These are phyloP conservation scores for Arctia plantaginis DNA, from an alignment of 2,888 invertebrate genomes.

Conservation along the genomic window DNA sequence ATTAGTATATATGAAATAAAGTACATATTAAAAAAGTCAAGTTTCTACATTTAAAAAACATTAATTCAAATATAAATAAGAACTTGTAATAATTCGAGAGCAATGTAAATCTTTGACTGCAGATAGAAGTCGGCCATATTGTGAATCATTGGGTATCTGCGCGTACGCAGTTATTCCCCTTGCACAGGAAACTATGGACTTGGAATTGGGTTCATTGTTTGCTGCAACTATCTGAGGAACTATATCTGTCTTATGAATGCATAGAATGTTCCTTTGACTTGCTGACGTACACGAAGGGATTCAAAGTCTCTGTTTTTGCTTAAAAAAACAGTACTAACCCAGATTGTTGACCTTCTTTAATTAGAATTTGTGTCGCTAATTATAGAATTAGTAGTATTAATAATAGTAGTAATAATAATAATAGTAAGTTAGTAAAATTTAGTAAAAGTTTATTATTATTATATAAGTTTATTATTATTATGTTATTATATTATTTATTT, in stretches of 20 bases:
- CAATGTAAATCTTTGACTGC: constrained; percentile 22
- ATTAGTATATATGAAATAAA: not conserved
- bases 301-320: too few relatives aligned
- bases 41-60: not conserved
- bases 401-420: too few relatives aligned
- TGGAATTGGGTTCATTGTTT: constrained; percentile 37
- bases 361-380: not conserved
- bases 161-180: constrained; percentile 52
- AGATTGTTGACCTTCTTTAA: not conserved
- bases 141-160: constrained; percentile 52
- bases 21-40: not conserved
- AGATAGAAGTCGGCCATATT: constrained; percentile 45
- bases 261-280: too few relatives aligned
- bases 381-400: too few relatives aligned
- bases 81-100: constrained; percentile 24
- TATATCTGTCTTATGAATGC: not conserved
- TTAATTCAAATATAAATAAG: not conserved
- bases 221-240: constrained; percentile 31
- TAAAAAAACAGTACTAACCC: not conserved
- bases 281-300: too few relatives aligned
- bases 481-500: not conserved
- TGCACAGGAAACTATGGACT: constrained; percentile 51
- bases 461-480: too few relatives aligned
- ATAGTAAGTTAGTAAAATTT: too few relatives aligned
- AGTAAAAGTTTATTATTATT: too few relatives aligned